Evolutionary conservation across 2,797 vertebrate species (phyloP), one percentile per base, ranked within the genome.

Genomic region (Novumbra hubbsi): DNA sequence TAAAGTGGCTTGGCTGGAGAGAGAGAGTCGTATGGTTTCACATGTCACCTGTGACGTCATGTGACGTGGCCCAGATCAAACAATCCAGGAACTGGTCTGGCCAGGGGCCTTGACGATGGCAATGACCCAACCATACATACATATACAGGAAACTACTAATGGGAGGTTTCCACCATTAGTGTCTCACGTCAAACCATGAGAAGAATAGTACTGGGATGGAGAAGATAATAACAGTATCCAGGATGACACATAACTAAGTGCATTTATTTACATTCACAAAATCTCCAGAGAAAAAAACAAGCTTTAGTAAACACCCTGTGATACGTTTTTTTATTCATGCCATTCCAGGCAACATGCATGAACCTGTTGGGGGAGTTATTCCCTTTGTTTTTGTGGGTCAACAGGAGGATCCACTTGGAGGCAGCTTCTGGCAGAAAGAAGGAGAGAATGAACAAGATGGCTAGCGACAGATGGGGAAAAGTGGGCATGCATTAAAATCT

Each of bases 361-460:
- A 76, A 84, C 81, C 74, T 77, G 69, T 50, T 41, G 32, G 34
- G 65, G 21, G 8, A 67, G 19, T 21, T 14, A 24, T 67, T 67
- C 65, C 41, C 21, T 21, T 38, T 45, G 41, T 16, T 32, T 65
- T 28, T 65, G 27, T 65, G 63, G 66, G 38, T 48, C 79, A 88
- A 76, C 77, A 87, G 84, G 86, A 84, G 88, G 85, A 91, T 90
- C 88, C 91, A 85, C 84, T 83, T 83, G 80, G 71, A 86, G 88
- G 88, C 89, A 89, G 87, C 81, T 75, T 93, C 93, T 95, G 94
- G 80, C 95, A 95, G 80, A 94, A 89, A 95, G 85, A 87, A 89
- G 74, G 86, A 86, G 85, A 84, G 75, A 81, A 73, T 66, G 57
- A 81, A 64, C 82, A 73, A 71, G 73, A 81, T 66, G 79, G 78